Evolutionary conservation across 2,888 invertebrate species (phyloP).

Genomic region (Elysia crispata): DNA sequence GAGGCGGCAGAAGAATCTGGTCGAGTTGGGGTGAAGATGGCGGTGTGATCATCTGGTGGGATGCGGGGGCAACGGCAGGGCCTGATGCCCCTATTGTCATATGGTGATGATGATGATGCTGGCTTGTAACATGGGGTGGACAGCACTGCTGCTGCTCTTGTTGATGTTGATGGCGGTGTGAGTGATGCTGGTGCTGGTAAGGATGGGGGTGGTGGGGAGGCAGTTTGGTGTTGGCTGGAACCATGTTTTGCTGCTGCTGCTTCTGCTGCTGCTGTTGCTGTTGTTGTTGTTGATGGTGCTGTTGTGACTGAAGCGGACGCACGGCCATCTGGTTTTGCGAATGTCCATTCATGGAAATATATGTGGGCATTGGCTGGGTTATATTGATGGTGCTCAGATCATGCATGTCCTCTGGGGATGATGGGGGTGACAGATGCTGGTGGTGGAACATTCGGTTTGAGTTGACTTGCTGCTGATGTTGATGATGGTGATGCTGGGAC

Average conservation of each 20-base stretch:
- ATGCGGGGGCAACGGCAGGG: constrained; percentile 51
- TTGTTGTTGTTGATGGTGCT: neutral
- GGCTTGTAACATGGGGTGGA: constrained; percentile 29
- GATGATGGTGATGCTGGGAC: constrained; percentile 54
- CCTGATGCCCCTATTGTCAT: constrained; percentile 22
- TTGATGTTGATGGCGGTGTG: neutral
- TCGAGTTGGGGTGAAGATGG: constrained; percentile 80
- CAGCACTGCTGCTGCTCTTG: too few relatives aligned
- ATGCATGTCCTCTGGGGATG: constrained; percentile 76
- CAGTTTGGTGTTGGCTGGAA: too few relatives aligned
- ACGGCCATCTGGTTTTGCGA: constrained; percentile 44
- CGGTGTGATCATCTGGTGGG: constrained; percentile 78
- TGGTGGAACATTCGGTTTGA: constrained; percentile 58
- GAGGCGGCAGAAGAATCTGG: constrained; percentile 70
- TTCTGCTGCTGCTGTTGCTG: too few relatives aligned
- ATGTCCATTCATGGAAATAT: constrained; percentile 46
- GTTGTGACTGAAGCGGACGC: constrained; percentile 24
- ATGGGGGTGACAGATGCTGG: constrained; percentile 79
- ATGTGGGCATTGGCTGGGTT: constrained; percentile 41
- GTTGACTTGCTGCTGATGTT: constrained; percentile 26
- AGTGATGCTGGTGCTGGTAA: constrained; percentile 15
- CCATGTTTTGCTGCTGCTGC: too few relatives aligned
- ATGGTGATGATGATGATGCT: constrained; percentile 45
- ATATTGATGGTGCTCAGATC: constrained; percentile 48
- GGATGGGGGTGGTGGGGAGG: neutral